Evolutionary conservation across 2,113 vertebrate genomes (phyloP).

Genomic region (Epinephelus moara): DNA sequence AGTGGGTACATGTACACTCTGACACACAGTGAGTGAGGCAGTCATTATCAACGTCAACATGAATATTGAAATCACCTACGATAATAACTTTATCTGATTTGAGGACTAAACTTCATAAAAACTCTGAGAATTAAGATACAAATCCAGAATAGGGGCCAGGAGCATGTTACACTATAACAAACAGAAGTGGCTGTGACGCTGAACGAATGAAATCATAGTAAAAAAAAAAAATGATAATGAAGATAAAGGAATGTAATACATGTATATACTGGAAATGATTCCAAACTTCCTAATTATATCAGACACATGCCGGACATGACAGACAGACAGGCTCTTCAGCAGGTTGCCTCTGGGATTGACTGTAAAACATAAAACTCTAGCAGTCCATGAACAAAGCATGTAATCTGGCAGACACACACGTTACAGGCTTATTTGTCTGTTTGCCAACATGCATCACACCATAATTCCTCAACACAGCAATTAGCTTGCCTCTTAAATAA

Average conservation of each 20-base stretch:
- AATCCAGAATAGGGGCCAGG: too few species aligned
- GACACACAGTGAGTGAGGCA: too few species aligned
- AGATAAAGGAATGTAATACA: neutral
- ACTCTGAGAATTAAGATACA: too few species aligned
- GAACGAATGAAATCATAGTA: neutral
- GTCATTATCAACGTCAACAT: too few species aligned
- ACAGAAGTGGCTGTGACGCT: too few species aligned
- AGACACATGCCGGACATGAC: too few species aligned
- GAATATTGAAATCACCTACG: too few species aligned
- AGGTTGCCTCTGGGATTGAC: neutral
- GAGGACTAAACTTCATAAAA: too few species aligned
- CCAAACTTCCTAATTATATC: neutral
- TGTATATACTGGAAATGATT: neutral
- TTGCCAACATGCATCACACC: neutral
- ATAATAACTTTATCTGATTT: too few species aligned
- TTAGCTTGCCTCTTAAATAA: neutral
- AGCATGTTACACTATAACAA: too few species aligned
- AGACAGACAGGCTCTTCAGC: too few species aligned
- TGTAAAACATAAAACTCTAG: neutral
- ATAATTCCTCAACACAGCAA: neutral
- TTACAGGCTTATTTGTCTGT: neutral
- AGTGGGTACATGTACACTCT: too few species aligned
- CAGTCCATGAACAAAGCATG: neutral
- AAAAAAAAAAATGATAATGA: neutral
- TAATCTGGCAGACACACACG: neutral